Conservation (phyloP, 2,888 invertebrate species). For the Galerucella nymphaeae region DNA sequence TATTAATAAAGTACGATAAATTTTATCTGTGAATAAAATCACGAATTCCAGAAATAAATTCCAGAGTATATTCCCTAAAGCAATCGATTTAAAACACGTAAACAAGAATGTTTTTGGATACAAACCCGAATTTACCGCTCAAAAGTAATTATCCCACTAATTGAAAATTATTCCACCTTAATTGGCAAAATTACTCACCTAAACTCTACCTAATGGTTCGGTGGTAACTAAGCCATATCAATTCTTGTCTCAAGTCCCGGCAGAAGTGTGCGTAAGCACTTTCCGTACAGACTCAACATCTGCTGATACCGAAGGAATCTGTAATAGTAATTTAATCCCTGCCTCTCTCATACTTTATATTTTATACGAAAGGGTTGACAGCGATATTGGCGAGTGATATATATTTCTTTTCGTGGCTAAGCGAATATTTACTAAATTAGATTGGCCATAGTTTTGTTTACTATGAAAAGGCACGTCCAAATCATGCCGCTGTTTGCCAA, state of each 20-base stretch:
- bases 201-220: slow-evolving; percentile 39
- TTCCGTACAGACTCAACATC: slow-evolving; percentile 38
- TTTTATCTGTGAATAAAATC: too few species aligned
- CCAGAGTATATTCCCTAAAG: not conserved
- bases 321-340: slow-evolving; percentile 41
- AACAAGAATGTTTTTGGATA: slow-evolving; percentile 33
- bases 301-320: slow-evolving; percentile 41
- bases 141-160: slow-evolving; percentile 41
- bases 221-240: slow-evolving; percentile 36
- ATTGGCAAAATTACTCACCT: slow-evolving; percentile 44
- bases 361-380: slow-evolving; percentile 29
- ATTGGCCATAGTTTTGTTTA: not conserved
- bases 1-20: too few species aligned
- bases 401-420: slow-evolving; percentile 26
- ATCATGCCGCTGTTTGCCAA: too few species aligned
- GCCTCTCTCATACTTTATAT: slow-evolving; percentile 24
- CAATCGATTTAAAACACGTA: slow-evolving; percentile 13
- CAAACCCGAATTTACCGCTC: slow-evolving; percentile 32
- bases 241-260: slow-evolving; percentile 38
- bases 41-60: too few species aligned
- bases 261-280: slow-evolving; percentile 41
- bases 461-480: too few species aligned
- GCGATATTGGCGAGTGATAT: slow-evolving; percentile 33
- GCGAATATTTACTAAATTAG: not conserved
- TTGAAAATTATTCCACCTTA: slow-evolving; percentile 43